Evolutionary conservation across 1,140 invertebrate genomes (phyloP), one percentile per base, ranked within the genome.

Genomic region (Bombus consobrinus): DNA sequence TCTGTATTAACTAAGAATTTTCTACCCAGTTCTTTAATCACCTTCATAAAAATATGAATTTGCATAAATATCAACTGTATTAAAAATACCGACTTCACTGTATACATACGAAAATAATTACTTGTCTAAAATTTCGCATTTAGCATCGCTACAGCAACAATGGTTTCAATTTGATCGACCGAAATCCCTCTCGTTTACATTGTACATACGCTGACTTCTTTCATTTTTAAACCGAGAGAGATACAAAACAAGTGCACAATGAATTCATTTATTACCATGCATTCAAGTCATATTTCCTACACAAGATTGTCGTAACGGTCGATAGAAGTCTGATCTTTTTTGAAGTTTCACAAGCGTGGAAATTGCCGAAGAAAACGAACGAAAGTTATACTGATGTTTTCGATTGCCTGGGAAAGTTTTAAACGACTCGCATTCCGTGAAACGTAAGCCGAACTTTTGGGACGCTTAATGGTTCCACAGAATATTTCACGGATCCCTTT

Each of bases 361-460:
- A 77, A 75, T 41, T 25, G 66, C 59, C 43, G 73, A 41, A 53
- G 57, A n/a, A 57, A 64, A 32, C n/a, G 32, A 69, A 32, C 18
- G 3, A 78, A 59, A 34, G 59, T 71, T 77, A 22, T 9, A 4
- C 22, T 25, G 34, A 71, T 71, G 37, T 53, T 59, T 78, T 57
- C 74, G 62, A 28, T 25, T 34, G 43, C 64, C 34, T 37, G 34
- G 28, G 13, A 59, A 83, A 83, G 37, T 83, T 83, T 78, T 47
- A 59, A 83, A 77, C 74, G 34, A 34, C 64, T 77, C 25, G 66
- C 34, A 81, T 71, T 41, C 25, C 34, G 34, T 76, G 73, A 77
- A 83, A 83, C 47, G 43, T 57, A 77, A 43, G 22, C 74, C 5
- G 28, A 83, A 77, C 74, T 78, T 83, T 68, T 32, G 2, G 8